phyloP scores from a whole-genome alignment of 2,113 vertebrate species.

The Alethe diademata region DNA sequence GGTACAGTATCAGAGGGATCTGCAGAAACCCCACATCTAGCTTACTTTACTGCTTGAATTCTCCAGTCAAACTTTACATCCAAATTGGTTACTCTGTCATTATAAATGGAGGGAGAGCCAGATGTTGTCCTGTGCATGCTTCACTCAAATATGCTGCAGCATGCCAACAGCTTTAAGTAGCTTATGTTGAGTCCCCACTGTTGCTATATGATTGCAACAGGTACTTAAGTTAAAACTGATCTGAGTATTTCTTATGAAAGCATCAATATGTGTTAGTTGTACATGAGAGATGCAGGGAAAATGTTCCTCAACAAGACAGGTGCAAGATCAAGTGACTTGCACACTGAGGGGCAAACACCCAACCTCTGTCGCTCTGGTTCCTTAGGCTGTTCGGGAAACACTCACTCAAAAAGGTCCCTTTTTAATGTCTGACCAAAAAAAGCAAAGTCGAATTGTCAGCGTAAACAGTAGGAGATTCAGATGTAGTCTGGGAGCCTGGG shows the following conservation, averaged over 20 bases:
- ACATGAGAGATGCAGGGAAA: not conserved
- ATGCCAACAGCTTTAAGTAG: not conserved
- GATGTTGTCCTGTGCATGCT: not conserved
- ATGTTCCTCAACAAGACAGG: not conserved
- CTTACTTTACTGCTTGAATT: not conserved
- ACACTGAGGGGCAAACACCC: not conserved
- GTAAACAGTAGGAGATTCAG: not conserved
- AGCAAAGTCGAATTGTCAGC: not conserved
- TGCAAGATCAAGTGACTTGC: not conserved
- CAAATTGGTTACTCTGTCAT: not conserved
- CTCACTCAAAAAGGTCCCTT: rapidly evolving
- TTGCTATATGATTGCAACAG: not conserved
- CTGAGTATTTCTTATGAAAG: not conserved
- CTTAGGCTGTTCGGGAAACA: not conserved
- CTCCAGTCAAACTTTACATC: not conserved
- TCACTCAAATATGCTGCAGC: not conserved
- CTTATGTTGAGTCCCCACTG: not conserved
- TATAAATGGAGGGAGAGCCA: not conserved
- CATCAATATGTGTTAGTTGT: not conserved
- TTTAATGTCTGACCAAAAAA: not conserved
- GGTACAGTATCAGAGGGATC: not conserved
- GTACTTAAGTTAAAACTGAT: not conserved
- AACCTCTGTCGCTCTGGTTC: not conserved
- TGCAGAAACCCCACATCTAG: not conserved
- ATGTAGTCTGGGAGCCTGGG: not conserved